Percentiles rank a stretch among this genome's conserved stretches.
phyloP scores from a whole-genome alignment of 2,888 invertebrate species.

The Cephus spinipes region DNA sequence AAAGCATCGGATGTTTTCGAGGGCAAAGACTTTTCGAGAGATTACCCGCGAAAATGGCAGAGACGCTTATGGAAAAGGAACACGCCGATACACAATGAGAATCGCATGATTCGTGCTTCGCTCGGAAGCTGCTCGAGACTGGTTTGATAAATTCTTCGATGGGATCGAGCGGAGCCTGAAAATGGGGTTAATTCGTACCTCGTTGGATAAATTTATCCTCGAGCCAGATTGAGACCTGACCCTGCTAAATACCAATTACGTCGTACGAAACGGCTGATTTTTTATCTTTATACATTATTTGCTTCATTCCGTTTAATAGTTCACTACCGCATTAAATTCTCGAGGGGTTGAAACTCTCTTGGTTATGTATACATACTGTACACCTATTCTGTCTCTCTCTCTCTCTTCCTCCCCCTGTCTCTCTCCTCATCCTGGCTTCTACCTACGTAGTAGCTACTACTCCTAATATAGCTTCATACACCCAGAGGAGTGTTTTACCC shows the following conservation, averaged over 20 bases:
- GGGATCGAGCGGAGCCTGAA: not conserved
- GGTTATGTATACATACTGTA: constrained; percentile 9
- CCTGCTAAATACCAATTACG: not conserved
- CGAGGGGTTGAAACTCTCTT: constrained; percentile 29
- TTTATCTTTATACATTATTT: constrained; percentile 31
- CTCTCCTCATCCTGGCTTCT: constrained; percentile 23
- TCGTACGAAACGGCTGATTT: not conserved
- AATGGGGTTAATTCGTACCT: not conserved
- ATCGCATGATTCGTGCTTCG: not conserved
- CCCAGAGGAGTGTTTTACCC: constrained; percentile 48
- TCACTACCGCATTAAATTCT: constrained; percentile 41
- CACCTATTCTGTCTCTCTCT: not conserved
- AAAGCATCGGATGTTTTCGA: not conserved
- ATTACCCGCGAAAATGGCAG: not conserved
- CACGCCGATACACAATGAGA: not conserved
- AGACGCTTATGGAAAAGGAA: not conserved
- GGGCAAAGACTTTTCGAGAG: not conserved
- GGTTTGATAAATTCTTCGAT: not conserved
- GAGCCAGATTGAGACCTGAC: not conserved
- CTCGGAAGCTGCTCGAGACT: not conserved
- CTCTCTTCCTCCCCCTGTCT: too few species aligned
- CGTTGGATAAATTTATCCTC: not conserved
- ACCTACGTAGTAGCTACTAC: constrained; percentile 24
- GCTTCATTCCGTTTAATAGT: constrained; percentile 37
- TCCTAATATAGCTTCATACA: constrained; percentile 46